Percentiles rank a stretch among this genome's conserved stretches.
Conservation (phyloP, 2,797 vertebrate genomes). For the Thaleichthys pacificus region DNA sequence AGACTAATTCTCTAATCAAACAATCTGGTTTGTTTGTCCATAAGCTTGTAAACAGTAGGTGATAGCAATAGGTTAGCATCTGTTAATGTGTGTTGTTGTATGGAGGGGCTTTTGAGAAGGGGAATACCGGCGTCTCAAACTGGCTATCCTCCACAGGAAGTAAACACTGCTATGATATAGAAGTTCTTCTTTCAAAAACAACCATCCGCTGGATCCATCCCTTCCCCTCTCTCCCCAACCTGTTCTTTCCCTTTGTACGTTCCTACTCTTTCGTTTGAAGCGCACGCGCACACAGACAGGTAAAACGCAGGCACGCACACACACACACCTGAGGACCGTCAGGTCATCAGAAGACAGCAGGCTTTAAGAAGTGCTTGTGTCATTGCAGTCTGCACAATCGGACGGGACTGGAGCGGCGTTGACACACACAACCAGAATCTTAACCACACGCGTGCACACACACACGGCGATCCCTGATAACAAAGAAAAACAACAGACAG, state of each 20-base stretch:
- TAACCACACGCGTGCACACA: constrained; percentile 16
- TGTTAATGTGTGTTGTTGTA: background rate
- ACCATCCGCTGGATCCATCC: too few relatives aligned
- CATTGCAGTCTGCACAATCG: constrained; percentile 31
- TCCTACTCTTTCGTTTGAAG: constrained; percentile 23
- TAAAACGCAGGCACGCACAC: background rate
- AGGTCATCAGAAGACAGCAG: constrained; percentile 5
- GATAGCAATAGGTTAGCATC: background rate
- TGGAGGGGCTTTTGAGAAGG: background rate
- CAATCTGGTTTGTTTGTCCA: too few relatives aligned
- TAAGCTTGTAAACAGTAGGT: too few relatives aligned
- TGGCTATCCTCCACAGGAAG: constrained; percentile 29
- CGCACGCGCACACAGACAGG: background rate
- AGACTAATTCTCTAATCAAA: too few relatives aligned
- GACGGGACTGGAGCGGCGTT: constrained; percentile 24
- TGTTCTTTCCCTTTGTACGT: background rate
- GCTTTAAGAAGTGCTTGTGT: constrained; percentile 13
- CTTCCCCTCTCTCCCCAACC: constrained; percentile 6
- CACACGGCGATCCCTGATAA: constrained; percentile 36
- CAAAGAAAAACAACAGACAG: constrained; percentile 32
- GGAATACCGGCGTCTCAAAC: background rate
- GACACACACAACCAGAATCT: constrained; percentile 1
- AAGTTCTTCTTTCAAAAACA: too few relatives aligned
- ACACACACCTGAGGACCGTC: constrained; percentile 5
- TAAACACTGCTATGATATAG: too few relatives aligned